Percentiles rank a stretch among this genome's conserved stretches.
Evolutionary conservation across 2,797 vertebrate species (phyloP).

Genomic region (Girardinus metallicus): DNA sequence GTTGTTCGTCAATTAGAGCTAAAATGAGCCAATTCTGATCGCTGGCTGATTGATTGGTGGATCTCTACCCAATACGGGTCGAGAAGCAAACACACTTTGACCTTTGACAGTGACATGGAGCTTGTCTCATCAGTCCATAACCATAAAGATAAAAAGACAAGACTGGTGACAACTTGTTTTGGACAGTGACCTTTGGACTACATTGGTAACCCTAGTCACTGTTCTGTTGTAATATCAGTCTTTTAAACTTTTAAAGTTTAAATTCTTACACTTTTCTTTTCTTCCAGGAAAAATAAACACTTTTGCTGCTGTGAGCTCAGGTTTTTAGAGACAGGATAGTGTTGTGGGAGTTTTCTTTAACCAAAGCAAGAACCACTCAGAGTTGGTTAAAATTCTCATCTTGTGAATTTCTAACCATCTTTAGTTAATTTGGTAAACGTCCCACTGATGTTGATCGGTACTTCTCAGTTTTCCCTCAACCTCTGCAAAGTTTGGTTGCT

Average conservation of each 20-base stretch:
- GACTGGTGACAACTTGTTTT: constrained; percentile 12
- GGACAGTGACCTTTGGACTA: background rate
- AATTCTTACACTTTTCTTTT: background rate
- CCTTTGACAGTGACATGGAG: background rate
- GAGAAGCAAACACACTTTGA: background rate
- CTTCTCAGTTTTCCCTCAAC: background rate
- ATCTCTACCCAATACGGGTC: background rate
- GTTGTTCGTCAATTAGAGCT: background rate
- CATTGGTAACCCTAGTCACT: background rate
- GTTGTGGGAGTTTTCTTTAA: background rate
- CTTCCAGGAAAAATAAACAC: background rate
- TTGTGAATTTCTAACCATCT: background rate
- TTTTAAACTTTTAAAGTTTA: background rate
- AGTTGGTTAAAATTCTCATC: background rate
- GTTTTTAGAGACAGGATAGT: background rate
- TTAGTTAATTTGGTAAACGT: background rate
- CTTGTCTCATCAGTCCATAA: constrained; percentile 10
- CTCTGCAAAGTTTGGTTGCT: background rate
- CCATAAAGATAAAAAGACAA: constrained; percentile 17
- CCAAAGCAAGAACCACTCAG: background rate
- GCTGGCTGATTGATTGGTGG: background rate
- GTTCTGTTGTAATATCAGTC: background rate
- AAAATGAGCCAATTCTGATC: background rate
- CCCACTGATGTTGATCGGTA: background rate
- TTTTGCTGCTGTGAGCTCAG: background rate